These are phyloP conservation scores for Centropus bengalensis DNA, from an alignment of 2,113 vertebrate species.

Conservation along the genomic window DNA sequence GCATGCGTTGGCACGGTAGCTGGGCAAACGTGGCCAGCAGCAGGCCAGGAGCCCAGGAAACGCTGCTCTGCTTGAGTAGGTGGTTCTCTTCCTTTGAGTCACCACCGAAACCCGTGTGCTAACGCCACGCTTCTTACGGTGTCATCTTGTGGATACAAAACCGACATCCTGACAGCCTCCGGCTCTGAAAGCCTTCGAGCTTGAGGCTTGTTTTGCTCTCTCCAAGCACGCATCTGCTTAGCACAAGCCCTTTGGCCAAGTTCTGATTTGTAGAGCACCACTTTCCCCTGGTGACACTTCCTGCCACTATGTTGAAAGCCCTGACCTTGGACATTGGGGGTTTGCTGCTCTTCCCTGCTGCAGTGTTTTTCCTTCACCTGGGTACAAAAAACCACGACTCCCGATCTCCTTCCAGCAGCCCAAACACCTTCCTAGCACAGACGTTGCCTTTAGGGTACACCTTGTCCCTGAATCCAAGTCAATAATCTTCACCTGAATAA, in stretches of 20 bases:
- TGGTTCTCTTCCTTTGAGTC: slow-evolving; percentile 46
- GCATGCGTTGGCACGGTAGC: background rate
- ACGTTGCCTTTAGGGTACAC: background rate
- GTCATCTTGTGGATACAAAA: background rate
- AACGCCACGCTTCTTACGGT: background rate
- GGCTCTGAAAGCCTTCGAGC: background rate
- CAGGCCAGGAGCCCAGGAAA: slow-evolving; percentile 40
- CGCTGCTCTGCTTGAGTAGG: background rate
- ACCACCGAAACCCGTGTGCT: background rate
- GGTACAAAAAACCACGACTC: background rate
- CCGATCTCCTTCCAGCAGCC: background rate
- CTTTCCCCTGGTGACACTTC: background rate
- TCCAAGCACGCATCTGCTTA: background rate
- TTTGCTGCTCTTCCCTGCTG: background rate
- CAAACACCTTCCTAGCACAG: background rate
- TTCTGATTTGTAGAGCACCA: background rate
- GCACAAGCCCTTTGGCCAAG: background rate
- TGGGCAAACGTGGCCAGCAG: background rate
- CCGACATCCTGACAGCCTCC: background rate
- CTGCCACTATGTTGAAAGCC: background rate
- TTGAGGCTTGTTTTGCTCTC: background rate
- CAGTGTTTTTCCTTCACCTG: background rate
- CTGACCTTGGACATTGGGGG: background rate
- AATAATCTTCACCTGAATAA: background rate
- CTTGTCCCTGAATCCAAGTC: background rate